Evolutionary conservation across 2,888 invertebrate species (phyloP).

Genomic region (Pseudanteris insignis): DNA sequence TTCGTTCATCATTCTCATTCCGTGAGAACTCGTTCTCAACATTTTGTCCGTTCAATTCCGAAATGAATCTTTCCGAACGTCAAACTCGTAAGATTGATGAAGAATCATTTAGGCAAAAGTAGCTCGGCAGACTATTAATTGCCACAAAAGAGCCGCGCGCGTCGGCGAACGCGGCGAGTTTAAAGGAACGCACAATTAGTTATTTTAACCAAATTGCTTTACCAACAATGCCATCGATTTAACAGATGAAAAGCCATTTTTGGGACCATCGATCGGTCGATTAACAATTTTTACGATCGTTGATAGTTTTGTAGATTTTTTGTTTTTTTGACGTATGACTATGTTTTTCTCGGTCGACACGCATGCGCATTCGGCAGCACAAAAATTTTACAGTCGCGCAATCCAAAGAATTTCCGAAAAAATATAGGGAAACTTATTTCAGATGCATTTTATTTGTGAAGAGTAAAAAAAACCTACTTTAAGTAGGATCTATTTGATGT

Average conservation of each 20-base stretch:
- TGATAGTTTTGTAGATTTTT: background rate
- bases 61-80: constrained; percentile 51
- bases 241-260: constrained; percentile 54
- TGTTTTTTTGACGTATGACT: no score
- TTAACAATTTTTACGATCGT: constrained; percentile 14
- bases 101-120: constrained; percentile 64
- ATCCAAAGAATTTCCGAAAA: no score
- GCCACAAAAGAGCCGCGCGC: constrained; percentile 64
- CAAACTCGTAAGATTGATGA: constrained; percentile 62
- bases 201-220: constrained; percentile 66
- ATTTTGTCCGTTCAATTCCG: constrained; percentile 43
- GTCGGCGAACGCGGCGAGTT: constrained; percentile 56
- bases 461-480: no score
- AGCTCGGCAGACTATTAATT: constrained; percentile 65
- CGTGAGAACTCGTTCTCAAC: constrained; percentile 42
- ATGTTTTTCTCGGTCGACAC: no score
- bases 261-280: constrained; percentile 17
- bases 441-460: no score
- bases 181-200: constrained; percentile 65
- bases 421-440: no score
- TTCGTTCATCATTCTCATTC: constrained; percentile 30
- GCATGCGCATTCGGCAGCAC: no score
- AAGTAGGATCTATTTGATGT: no score
- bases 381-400: no score
- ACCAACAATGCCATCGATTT: constrained; percentile 58